Evolutionary conservation across 1,140 invertebrate species (phyloP).

Genomic region (Probaryconus sp.): DNA sequence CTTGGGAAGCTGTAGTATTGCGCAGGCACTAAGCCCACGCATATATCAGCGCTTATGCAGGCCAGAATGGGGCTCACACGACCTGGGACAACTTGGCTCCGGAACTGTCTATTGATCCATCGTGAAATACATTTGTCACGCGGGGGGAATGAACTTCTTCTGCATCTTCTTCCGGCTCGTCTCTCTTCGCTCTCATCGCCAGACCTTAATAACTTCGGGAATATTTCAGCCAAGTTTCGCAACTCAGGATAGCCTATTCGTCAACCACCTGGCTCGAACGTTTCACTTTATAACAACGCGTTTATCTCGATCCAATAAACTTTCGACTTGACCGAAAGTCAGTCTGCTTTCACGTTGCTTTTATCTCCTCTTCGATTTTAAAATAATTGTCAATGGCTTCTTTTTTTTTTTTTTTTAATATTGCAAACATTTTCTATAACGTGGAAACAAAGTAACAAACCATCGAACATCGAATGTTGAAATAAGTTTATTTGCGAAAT

Average conservation of each 20-base stretch:
- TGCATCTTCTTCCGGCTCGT: not conserved
- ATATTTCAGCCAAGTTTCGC: constrained; percentile 20
- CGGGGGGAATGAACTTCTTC: constrained; percentile 35
- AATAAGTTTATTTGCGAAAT: no score
- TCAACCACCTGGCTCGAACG: no score
- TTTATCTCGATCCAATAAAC: no score
- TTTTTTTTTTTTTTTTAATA: no score
- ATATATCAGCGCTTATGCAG: constrained; percentile 39
- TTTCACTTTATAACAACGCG: no score
- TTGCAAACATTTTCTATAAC: no score
- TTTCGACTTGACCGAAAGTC: no score
- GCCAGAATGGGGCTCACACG: constrained; percentile 8
- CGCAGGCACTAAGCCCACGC: constrained; percentile 30
- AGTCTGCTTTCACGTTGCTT: no score
- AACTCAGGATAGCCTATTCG: constrained; percentile 4
- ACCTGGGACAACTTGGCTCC: constrained; percentile 32
- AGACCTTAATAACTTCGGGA: constrained; percentile 13
- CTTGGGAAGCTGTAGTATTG: constrained; percentile 42
- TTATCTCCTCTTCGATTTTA: no score
- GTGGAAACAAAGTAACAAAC: no score
- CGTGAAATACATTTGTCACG: constrained; percentile 42
- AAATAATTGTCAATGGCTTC: no score
- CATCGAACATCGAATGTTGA: no score
- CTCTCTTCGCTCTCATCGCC: constrained; percentile 1
- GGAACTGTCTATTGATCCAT: constrained; percentile 37